Evolutionary conservation across 2,888 invertebrate genomes (phyloP).

Genomic region (Lasiommata megera): DNA sequence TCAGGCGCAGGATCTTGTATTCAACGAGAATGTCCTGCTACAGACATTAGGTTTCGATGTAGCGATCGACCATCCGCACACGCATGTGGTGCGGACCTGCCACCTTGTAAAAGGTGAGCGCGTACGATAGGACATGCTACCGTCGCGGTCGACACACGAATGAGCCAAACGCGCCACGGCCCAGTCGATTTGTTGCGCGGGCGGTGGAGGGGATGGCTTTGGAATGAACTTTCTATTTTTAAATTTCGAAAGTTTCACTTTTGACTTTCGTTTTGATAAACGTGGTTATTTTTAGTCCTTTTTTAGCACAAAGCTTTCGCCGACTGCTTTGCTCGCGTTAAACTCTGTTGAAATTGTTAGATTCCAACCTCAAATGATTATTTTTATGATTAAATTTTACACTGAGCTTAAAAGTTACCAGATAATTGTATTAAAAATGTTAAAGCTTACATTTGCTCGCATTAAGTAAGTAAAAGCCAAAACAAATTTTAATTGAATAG

Average conservation of each 20-base stretch:
- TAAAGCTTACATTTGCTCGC: too few relatives aligned
- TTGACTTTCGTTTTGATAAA: neutral
- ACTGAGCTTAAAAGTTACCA: too few relatives aligned
- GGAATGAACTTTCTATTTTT: neutral
- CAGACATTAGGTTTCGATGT: slow-evolving; percentile 99
- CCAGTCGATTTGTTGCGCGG: slow-evolving; percentile 32
- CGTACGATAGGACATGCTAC: slow-evolving; percentile 39
- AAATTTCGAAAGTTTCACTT: neutral
- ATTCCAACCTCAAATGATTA: too few relatives aligned
- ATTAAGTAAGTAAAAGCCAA: too few relatives aligned
- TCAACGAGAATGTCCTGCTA: slow-evolving; percentile 97
- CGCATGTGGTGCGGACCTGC: slow-evolving; percentile 97
- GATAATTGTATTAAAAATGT: too few relatives aligned
- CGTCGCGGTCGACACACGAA: slow-evolving; percentile 27
- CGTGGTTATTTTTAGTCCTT: too few relatives aligned
- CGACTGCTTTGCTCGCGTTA: too few relatives aligned
- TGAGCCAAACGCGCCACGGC: slow-evolving; percentile 32
- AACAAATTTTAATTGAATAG: too few relatives aligned
- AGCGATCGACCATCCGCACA: slow-evolving; percentile 98
- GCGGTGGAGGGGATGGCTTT: slow-evolving; percentile 17
- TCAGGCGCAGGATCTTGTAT: slow-evolving; percentile 95
- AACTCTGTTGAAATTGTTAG: too few relatives aligned
- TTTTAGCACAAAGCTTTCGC: too few relatives aligned
- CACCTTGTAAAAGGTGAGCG: slow-evolving; percentile 95
- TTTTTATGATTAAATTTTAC: too few relatives aligned